phyloP scores from a whole-genome alignment of 1,140 invertebrate species.

The Brachystomella parvula region DNA sequence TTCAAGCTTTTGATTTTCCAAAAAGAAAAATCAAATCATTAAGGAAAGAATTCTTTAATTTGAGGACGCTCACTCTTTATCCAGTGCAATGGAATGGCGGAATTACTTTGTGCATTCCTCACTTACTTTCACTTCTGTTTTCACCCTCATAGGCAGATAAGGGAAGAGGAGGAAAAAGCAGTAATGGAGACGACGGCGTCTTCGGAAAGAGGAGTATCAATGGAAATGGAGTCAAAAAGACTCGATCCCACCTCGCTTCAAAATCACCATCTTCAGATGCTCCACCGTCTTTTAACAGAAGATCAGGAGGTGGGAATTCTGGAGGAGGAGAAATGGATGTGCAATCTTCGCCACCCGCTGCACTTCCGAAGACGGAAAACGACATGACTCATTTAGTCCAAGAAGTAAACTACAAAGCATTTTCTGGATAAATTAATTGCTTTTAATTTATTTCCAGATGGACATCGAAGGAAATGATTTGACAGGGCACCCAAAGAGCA shows the following conservation, averaged over 20 bases:
- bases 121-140: not conserved
- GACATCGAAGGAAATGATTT: not conserved
- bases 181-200: not conserved
- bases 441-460: not conserved
- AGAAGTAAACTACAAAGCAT: not conserved
- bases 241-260: not conserved
- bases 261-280: too few species aligned
- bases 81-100: not conserved
- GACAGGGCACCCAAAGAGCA: conserved; percentile 40
- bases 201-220: not conserved
- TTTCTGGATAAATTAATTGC: conserved; percentile 4
- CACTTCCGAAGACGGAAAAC: not conserved
- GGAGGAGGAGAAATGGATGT: not conserved
- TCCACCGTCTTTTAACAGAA: too few species aligned
- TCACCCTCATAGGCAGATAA: too few species aligned
- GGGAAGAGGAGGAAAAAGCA: not conserved
- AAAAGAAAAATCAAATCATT: too few species aligned
- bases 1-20: not conserved
- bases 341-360: not conserved
- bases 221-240: not conserved
- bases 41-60: too few species aligned
- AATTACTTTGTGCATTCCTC: not conserved
- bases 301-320: too few species aligned
- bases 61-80: too few species aligned
- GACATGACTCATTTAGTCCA: conserved; percentile 1